These are phyloP conservation scores for Caenorhabditis japonica DNA, from an alignment of 2,888 invertebrate species.

Conservation along the genomic window DNA sequence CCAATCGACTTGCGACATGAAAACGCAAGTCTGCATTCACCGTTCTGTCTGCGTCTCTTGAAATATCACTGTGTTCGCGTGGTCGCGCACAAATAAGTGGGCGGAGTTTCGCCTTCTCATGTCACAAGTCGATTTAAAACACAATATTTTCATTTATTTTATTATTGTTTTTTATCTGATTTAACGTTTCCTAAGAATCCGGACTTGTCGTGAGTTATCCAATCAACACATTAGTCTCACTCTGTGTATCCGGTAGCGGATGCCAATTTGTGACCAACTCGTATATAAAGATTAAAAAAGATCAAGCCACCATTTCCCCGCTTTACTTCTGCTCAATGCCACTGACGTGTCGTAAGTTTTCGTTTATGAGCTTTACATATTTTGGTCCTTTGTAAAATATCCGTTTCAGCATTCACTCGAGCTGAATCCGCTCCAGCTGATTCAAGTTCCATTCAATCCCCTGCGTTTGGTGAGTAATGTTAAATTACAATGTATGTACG, in stretches of 20 bases:
- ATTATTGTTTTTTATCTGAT: no score
- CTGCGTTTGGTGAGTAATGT: conserved; percentile 28
- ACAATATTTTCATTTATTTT: no score
- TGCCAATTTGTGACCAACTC: no score
- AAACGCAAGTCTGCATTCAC: no score
- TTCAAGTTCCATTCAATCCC: conserved; percentile 31
- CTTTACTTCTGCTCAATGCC: conserved; percentile 20
- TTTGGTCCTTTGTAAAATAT: not conserved
- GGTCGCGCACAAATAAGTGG: no score
- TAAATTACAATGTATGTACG: not conserved
- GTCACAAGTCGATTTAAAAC: no score
- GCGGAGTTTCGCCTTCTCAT: no score
- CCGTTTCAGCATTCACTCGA: conserved; percentile 32
- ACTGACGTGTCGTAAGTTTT: conserved; percentile 40
- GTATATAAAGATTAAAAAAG: no score
- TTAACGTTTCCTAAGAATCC: conserved; percentile 4
- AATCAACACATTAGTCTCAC: conserved; percentile 23
- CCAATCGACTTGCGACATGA: no score
- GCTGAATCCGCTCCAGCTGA: conserved; percentile 3
- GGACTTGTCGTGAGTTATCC: conserved; percentile 17
- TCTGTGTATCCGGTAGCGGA: conserved; percentile 37
- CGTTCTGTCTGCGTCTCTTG: no score
- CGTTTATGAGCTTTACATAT: no score
- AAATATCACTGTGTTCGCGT: no score
- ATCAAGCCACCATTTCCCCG: not conserved